Evolutionary conservation across 2,888 invertebrate species (phyloP).

Genomic region (Periphyllus acericola): DNA sequence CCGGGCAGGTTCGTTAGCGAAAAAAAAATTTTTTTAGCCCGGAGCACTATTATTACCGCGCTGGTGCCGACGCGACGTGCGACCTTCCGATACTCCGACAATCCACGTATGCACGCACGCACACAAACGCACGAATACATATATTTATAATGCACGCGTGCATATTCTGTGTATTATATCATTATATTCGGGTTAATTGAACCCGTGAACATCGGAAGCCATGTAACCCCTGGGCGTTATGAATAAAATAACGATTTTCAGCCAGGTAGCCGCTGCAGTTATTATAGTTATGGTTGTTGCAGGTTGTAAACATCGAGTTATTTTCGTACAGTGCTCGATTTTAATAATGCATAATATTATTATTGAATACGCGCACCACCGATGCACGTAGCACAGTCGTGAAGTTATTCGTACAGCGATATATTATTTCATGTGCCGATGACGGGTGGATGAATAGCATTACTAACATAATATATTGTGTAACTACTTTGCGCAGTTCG

Average conservation of each 20-base stretch:
- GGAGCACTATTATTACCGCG: not conserved
- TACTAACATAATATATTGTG: no score
- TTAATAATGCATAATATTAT: no score
- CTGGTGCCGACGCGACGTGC: not conserved
- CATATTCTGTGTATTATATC: constrained; percentile 12
- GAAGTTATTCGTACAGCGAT: no score
- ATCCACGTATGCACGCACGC: not conserved
- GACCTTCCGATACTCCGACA: constrained; percentile 33
- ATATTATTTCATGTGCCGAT: not conserved
- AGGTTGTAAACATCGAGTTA: not conserved
- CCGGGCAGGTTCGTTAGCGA: constrained; percentile 41
- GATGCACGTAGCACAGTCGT: no score
- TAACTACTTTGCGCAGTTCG: no score
- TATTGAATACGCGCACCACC: no score
- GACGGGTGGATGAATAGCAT: no score
- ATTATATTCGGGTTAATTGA: constrained; percentile 52
- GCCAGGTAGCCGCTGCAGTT: constrained; percentile 5
- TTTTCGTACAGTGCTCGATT: not conserved
- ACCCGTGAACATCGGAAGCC: constrained; percentile 53
- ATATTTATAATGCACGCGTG: not conserved
- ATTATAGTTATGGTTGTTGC: not conserved
- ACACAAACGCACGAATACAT: not conserved
- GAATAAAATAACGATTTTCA: constrained; percentile 57
- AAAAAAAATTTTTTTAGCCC: constrained; percentile 13
- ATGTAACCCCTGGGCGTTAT: constrained; percentile 44